These are phyloP conservation scores for Nyctalus aviator DNA, from an alignment of 2,797 vertebrate species.

Conservation along the genomic window DNA sequence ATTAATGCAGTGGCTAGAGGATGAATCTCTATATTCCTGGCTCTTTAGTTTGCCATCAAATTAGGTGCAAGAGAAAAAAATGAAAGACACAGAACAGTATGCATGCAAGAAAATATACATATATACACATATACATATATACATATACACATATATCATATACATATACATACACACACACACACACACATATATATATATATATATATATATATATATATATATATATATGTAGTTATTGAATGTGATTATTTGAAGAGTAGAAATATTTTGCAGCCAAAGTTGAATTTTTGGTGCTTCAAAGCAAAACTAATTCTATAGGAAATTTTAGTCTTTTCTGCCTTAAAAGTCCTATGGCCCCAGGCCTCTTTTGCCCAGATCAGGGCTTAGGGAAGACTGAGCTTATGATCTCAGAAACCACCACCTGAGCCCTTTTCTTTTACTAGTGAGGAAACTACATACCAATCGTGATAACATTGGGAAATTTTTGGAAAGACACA, in stretches of 20 bases:
- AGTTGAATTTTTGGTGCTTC: neutral
- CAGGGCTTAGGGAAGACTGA: neutral
- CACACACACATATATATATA: too few species aligned
- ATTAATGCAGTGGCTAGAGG: constrained; percentile 59
- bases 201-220: too few species aligned
- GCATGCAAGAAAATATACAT: neutral
- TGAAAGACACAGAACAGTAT: constrained; percentile 7
- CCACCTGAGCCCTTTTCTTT: neutral
- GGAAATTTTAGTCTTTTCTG: neutral
- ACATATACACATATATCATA: neutral
- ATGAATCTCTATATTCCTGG: constrained; percentile 15
- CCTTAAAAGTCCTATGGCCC: neutral
- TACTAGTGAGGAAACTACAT: neutral
- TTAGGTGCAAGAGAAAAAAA: constrained; percentile 41
- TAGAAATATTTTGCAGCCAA: neutral
- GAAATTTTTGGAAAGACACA: neutral
- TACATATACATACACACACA: too few species aligned
- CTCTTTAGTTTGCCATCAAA: constrained; percentile 50
- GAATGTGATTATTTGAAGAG: too few species aligned
- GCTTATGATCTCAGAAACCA: neutral
- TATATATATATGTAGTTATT: too few species aligned
- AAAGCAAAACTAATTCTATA: constrained; percentile 12
- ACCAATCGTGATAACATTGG: neutral
- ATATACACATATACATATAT: neutral
- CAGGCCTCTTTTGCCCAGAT: neutral